phyloP scores from a whole-genome alignment of 2,888 invertebrate genomes.

The Acronicta aceris region DNA sequence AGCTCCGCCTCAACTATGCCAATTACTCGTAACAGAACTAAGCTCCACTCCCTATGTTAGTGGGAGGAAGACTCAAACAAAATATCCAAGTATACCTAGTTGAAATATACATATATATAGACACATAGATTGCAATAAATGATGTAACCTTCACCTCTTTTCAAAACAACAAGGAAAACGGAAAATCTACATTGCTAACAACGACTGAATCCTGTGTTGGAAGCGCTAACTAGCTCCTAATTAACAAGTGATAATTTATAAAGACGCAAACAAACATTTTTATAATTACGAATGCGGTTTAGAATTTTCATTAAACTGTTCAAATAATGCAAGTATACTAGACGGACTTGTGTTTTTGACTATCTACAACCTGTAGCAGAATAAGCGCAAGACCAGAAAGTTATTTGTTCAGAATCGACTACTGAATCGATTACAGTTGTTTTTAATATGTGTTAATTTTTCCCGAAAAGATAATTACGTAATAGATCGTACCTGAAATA shows the following conservation, averaged over 20 bases:
- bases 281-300: neutral
- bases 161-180: constrained; percentile 42
- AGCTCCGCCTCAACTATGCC: constrained; percentile 2
- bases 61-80: neutral
- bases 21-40: constrained; percentile 1
- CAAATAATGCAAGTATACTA: neutral
- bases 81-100: neutral
- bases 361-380: too few species aligned
- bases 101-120: neutral
- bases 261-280: constrained; percentile 3
- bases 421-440: too few species aligned
- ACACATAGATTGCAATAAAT: constrained; percentile 3
- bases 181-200: constrained; percentile 21
- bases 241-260: constrained; percentile 43
- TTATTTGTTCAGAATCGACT: too few species aligned
- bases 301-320: constrained; percentile 2
- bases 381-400: too few species aligned
- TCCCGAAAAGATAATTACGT: too few species aligned
- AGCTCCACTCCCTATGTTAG: neutral
- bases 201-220: constrained; percentile 6
- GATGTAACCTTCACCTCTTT: constrained; percentile 9
- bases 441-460: too few species aligned
- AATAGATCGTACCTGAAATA: too few species aligned
- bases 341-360: too few species aligned
- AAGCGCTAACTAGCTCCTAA: constrained; percentile 34